Evolutionary conservation across 2,888 invertebrate species (phyloP).

Genomic region (Notodromas monacha): DNA sequence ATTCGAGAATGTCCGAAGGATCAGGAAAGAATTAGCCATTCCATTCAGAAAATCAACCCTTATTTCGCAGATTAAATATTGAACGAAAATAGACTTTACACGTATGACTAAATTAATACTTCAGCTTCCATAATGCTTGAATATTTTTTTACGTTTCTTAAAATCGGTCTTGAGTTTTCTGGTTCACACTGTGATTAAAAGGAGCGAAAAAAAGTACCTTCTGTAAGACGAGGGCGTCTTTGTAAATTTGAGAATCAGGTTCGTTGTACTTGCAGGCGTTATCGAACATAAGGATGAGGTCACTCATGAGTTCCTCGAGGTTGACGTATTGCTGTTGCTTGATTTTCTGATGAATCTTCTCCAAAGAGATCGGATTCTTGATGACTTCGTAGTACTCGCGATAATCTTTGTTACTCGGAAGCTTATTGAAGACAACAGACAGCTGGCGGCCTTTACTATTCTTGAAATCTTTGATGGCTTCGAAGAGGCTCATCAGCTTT

Average conservation of each 20-base stretch:
- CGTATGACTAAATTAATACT: no score
- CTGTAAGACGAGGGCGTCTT: slow-evolving; percentile 8
- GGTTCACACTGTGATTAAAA: no score
- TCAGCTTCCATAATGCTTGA: no score
- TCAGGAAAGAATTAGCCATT: no score
- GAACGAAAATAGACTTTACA: no score
- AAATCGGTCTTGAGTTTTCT: no score
- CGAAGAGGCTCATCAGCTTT: slow-evolving; percentile 55
- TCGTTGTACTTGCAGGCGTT: slow-evolving; percentile 93
- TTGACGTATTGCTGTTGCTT: slow-evolving; percentile 38
- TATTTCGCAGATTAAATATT: no score
- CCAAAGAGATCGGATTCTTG: slow-evolving; percentile 81
- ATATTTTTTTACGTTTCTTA: no score
- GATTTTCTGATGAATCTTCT: slow-evolving; percentile 54
- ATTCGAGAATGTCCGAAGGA: no score
- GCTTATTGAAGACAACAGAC: slow-evolving; percentile 71
- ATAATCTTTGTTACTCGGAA: slow-evolving; percentile 63
- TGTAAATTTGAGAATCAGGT: slow-evolving; percentile 84
- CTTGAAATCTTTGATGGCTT: slow-evolving; percentile 56
- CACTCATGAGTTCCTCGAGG: slow-evolving; percentile 54
- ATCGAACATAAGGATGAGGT: slow-evolving; percentile 70
- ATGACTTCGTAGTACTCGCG: slow-evolving; percentile 94
- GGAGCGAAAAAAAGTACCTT: slow-evolving; percentile 1
- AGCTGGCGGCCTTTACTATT: slow-evolving; percentile 58
- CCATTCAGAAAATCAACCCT: no score